phyloP scores from a whole-genome alignment of 2,888 invertebrate genomes.

The Unio pictorum region DNA sequence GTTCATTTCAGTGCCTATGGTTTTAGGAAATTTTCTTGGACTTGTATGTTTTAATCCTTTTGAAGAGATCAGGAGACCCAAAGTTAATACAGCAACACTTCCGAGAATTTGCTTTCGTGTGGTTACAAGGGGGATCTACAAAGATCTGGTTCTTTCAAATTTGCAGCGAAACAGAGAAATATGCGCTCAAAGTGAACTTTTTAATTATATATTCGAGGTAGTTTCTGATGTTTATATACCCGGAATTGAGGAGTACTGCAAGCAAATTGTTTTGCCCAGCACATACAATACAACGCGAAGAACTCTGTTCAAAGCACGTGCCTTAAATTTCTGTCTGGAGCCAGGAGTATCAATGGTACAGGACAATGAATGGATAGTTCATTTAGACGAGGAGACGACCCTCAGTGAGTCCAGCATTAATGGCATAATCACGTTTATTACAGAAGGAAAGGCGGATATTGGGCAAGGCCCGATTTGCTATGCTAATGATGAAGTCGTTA shows the following conservation, averaged over 20 bases:
- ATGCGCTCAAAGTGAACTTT: constrained; percentile 22
- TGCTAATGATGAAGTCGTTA: constrained; percentile 15
- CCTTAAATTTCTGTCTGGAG: constrained; percentile 49
- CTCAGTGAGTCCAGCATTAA: constrained; percentile 41
- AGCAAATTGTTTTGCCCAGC: constrained; percentile 40
- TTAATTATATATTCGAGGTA: constrained; percentile 32
- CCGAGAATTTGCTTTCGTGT: constrained; percentile 51
- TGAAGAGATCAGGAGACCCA: not conserved
- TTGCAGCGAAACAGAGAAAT: constrained; percentile 24
- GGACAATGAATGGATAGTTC: constrained; percentile 53
- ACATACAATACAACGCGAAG: constrained; percentile 29
- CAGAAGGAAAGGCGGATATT: constrained; percentile 37
- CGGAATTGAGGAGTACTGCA: constrained; percentile 6
- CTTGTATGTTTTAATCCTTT: constrained; percentile 15
- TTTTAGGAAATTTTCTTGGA: constrained; percentile 8
- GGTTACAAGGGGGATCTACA: constrained; percentile 45
- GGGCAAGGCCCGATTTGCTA: constrained; percentile 48
- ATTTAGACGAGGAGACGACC: constrained; percentile 54
- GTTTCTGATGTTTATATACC: constrained; percentile 43
- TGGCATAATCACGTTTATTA: constrained; percentile 48
- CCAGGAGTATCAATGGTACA: constrained; percentile 34
- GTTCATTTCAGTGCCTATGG: constrained; percentile 11
- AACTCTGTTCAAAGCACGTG: constrained; percentile 47
- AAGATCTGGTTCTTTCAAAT: constrained; percentile 35
- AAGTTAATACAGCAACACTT: not conserved